Base-by-base conservation (phyloP, 2,113 vertebrate genomes). In the Cathartes aura region DNA sequence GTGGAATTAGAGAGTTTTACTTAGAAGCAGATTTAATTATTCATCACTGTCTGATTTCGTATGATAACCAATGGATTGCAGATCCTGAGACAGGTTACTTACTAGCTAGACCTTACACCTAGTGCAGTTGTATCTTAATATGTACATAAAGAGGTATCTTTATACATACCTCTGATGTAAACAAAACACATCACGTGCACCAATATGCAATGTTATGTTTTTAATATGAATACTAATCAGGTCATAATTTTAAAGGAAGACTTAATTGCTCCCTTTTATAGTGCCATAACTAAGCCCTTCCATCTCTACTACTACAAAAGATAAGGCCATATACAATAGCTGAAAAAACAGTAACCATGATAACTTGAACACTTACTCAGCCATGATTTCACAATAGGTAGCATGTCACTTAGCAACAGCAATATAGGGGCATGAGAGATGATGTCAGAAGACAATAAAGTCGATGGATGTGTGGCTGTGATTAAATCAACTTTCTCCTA, bases 381-480 rank as follows among this genome's bases (percentile, higher is more conserved):
- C 19, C 66, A 50, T n/a, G 47, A 75, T 43, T 84, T 82, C 68
- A 74, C 47, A 60, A 52, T 80, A 43, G 47, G 75, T 59, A 59
- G 45, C 50, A 17, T 50, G 40, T 91, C 84, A 93, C 43, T 45
- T 36, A 89, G 67, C 79, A 89, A 71, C 78, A 76, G 79, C 34
- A 62, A 13, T 45, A 53, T 5, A 45, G 78, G 30, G 52, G 26
- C 15, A 67, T 34, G 72, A 94, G 34, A 32, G 15, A 63, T 89
- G 48, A 90, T 84, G 43, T 86, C 30, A 93, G 59, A 94, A 88
- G 63, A 75, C 70, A 87, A 82, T 75, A 67, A 96, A 90, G 48
- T 12, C 90, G 72, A 91, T 87, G 76, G 42, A 93, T 95, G 66
- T 87, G 48, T 85, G 23, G 14, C 43, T 94, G 47, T 93, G 36